Conservation (phyloP, 2,797 vertebrate species). For the Basileuterus tristriatus region DNA sequence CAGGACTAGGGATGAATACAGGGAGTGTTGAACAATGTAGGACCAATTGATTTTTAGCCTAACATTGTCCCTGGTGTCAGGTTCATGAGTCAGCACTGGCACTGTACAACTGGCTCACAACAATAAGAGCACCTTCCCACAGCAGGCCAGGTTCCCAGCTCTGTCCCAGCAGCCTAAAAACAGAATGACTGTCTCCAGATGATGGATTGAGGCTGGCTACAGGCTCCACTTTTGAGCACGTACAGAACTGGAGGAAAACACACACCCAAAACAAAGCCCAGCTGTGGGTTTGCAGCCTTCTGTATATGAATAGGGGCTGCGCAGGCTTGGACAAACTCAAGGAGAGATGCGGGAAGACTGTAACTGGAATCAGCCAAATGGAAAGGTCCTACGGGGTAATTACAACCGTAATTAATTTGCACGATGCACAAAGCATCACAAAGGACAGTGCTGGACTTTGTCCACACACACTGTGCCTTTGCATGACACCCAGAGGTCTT, state of each 20-base stretch:
- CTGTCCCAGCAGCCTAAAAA: background rate
- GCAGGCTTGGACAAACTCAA: background rate
- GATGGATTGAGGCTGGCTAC: background rate
- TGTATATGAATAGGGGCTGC: background rate
- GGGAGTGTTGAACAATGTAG: background rate
- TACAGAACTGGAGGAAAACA: background rate
- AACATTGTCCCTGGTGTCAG: background rate
- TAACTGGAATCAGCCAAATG: constrained; percentile 8
- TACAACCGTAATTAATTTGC: constrained; percentile 1
- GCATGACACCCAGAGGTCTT: background rate
- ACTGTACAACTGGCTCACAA: background rate
- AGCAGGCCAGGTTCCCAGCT: background rate
- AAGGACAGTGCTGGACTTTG: constrained; percentile 11
- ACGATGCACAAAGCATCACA: background rate
- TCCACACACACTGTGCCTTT: background rate
- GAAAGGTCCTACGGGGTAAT: constrained; percentile 17
- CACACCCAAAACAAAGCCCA: constrained; percentile 38
- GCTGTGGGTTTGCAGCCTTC: background rate
- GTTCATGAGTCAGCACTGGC: constrained; percentile 59
- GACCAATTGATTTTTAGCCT: background rate
- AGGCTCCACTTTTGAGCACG: background rate
- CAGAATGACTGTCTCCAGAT: background rate
- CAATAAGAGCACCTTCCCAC: constrained; percentile 11
- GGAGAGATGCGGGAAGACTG: background rate
- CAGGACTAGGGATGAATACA: background rate